Evolutionary conservation across 92 coral and sea anemone species (phyloP).

Genomic region (Palythoa grandiflora): DNA sequence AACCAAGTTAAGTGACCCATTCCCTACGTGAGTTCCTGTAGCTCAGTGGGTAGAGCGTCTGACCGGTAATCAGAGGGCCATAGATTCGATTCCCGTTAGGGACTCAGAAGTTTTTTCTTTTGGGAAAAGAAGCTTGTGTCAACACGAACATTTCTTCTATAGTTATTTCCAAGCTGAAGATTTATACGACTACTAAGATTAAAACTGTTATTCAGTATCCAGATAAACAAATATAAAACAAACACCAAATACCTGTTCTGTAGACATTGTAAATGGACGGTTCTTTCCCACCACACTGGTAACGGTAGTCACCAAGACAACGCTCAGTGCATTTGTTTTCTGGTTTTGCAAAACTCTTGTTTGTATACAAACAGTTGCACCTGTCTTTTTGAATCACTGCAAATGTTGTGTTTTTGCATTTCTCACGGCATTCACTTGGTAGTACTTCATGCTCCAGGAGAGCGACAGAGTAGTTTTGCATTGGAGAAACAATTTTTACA

Average conservation of each 20-base stretch:
- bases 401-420: not conserved
- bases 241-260: slow-evolving; percentile 5
- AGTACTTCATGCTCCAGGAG: slow-evolving; percentile 10
- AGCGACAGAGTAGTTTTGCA: not conserved
- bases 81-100: no score
- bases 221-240: not conserved
- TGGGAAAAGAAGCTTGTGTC: no score
- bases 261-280: not conserved
- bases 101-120: no score
- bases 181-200: no score
- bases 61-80: no score
- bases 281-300: slow-evolving; percentile 6
- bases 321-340: not conserved
- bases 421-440: slow-evolving; percentile 6
- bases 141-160: no score
- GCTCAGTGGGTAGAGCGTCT: no score
- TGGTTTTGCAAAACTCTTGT: not conserved
- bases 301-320: slow-evolving; percentile 19
- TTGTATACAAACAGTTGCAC: slow-evolving; percentile 13
- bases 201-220: no score
- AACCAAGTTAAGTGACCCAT: no score
- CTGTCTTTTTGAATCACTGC: not conserved
- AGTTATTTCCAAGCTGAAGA: no score
- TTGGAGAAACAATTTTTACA: not conserved
- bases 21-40: no score